Percentiles rank a stretch among this genome's conserved stretches.
These are phyloP conservation scores for Lagopus muta DNA, from an alignment of 2,113 vertebrate species.

Conservation along the genomic window DNA sequence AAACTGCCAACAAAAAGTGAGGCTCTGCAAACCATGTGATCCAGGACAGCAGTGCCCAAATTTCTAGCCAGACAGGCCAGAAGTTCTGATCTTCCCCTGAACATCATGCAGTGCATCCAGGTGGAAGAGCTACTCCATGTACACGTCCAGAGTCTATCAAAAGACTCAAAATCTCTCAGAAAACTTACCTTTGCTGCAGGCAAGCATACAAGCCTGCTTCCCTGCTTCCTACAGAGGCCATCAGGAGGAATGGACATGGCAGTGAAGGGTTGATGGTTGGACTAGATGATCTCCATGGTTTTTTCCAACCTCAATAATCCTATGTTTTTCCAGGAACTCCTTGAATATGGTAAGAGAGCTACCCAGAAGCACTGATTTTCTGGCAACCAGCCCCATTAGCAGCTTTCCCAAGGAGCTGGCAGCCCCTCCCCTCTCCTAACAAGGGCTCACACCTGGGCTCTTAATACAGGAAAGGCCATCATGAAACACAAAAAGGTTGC, in stretches of 20 bases:
- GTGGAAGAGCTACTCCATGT: neutral
- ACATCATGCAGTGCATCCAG: neutral
- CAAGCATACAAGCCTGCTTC: neutral
- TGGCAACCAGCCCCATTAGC: neutral
- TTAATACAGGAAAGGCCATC: neutral
- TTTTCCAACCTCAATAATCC: no score
- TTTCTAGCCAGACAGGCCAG: neutral
- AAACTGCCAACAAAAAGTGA: neutral
- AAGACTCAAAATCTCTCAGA: neutral
- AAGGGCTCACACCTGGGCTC: neutral
- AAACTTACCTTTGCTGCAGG: neutral
- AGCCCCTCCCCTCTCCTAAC: neutral
- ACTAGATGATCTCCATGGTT: no score
- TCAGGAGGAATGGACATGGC: neutral
- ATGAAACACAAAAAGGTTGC: neutral
- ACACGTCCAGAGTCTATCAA: neutral
- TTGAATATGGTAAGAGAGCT: neutral
- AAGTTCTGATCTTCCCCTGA: neutral
- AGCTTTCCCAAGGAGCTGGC: neutral
- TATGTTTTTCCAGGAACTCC: neutral
- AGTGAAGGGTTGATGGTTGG: no score
- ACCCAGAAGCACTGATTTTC: neutral
- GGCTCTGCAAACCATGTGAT: neutral
- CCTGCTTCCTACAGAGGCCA: neutral
- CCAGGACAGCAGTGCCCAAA: accelerated